Base-by-base conservation (phyloP, 1,140 invertebrate genomes). In the Arion vulgaris region DNA sequence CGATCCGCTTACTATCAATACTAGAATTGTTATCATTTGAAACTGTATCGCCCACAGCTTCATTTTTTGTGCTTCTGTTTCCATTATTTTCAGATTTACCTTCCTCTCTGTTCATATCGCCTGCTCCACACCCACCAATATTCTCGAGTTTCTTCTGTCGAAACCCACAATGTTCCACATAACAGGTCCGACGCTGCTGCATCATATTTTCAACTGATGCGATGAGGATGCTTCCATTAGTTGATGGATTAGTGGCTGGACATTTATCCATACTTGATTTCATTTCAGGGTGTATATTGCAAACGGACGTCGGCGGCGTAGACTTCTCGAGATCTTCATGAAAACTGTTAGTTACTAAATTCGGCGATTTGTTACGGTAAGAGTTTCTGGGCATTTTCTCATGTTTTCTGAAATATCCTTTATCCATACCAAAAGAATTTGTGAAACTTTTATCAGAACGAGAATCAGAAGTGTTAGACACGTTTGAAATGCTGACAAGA, bases 81-180 rank as follows among this genome's bases (percentile, higher is more conserved):
- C 53, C 19, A 11, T 15, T 23, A 5, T 57, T 57, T 4, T n/a
- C 71, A n/a, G 19, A 41, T 39, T 71, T n/a, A 13, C 32, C 68
- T n/a, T n/a, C n/a, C n/a, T n/a, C n/a, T n/a, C n/a, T 49, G 19
- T n/a, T 57, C 19, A 39, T 19, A 41, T 73, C 7, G 36, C 4
- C 23, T 23, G 53, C 41, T 9, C 38, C 68, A 13, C 32, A 71
- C 2, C 32, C n/a, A 39, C 38, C 26, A 49, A 28, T 5, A 11
- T 7, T 49, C 11, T 26, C 11, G 38, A 7, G 1, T 34, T 41
- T 39, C 38, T 73, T 39, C 38, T 73, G 71, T 19, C 71, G 71
- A 49, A 73, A 73, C 7, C 71, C 71, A 73, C 71, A 73, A 34
- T 73, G 38, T 38, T 73, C 36, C 38, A 73, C 71, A 38, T 73